A percentile compares a stretch with the other conserved stretches of the same genome.
phyloP scores from a whole-genome alignment of 1,140 invertebrate species.

The Bombus polaris region DNA sequence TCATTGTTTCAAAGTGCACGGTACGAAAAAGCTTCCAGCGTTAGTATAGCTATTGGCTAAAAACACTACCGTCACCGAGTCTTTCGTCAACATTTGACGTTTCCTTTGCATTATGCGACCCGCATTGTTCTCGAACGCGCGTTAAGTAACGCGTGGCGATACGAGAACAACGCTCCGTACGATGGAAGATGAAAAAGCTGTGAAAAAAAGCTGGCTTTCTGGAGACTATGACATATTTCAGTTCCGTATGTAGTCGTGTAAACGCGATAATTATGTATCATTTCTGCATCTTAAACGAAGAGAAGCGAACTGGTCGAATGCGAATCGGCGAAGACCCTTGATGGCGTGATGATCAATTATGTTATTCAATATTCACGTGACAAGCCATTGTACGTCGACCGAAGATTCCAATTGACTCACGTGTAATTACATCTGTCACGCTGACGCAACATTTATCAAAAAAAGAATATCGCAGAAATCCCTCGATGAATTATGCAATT shows the following conservation, averaged over 20 bases:
- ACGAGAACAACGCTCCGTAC: not conserved
- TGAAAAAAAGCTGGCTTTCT: not conserved
- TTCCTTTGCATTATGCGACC: constrained; percentile 15
- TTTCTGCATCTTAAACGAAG: not conserved
- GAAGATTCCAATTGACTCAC: not conserved
- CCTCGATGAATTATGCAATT: no score
- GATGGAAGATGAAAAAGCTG: no score
- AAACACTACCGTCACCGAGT: constrained; percentile 32
- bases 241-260: no score
- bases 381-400: not conserved
- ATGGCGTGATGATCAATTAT: not conserved
- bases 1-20: constrained; percentile 57
- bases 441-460: not conserved
- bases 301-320: not conserved
- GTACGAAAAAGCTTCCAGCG: constrained; percentile 45
- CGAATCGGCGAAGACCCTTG: not conserved
- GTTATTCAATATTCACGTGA: not conserved
- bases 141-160: not conserved
- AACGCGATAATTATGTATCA: not conserved
- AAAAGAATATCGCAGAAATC: not conserved
- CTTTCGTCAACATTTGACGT: constrained; percentile 46
- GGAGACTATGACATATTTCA: not conserved
- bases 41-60: constrained; percentile 43
- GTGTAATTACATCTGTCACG: not conserved
- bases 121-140: constrained; percentile 44